Percentiles rank a stretch among this genome's conserved stretches.
Conservation (phyloP, 2,797 vertebrate genomes). For the Fundulus diaphanus region DNA sequence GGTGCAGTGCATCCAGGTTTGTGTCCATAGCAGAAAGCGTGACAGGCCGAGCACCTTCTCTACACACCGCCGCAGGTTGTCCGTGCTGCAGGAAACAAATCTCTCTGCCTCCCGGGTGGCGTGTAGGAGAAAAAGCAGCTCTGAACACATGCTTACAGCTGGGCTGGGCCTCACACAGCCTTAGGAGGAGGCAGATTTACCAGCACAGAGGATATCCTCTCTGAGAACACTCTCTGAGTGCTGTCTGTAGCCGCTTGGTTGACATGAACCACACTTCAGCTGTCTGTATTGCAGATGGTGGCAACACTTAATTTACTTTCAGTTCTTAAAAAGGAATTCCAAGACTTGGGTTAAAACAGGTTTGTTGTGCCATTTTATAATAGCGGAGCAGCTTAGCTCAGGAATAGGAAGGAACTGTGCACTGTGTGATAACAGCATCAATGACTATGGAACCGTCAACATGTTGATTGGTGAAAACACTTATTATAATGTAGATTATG, state of each 20-base stretch:
- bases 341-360: not conserved
- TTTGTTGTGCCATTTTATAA: not conserved
- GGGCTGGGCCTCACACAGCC: not conserved
- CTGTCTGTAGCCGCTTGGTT: not conserved
- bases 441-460: no score
- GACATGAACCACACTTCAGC: not conserved
- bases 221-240: not conserved
- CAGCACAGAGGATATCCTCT: not conserved
- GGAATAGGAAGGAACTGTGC: no score
- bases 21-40: no score
- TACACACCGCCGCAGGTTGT: not conserved
- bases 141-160: not conserved
- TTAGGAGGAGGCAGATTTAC: not conserved
- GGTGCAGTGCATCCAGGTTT: not conserved
- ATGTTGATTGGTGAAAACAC: not conserved
- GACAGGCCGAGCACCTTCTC: no score
- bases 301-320: not conserved
- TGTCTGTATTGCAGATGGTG: not conserved
- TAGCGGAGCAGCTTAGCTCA: no score
- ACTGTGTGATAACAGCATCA: no score
- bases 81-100: not conserved
- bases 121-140: not conserved
- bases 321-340: not conserved
- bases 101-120: not conserved
- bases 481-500: not conserved